Evolutionary conservation across 2,888 invertebrate species (phyloP).

Genomic region (Taphrorychus bicolor): DNA sequence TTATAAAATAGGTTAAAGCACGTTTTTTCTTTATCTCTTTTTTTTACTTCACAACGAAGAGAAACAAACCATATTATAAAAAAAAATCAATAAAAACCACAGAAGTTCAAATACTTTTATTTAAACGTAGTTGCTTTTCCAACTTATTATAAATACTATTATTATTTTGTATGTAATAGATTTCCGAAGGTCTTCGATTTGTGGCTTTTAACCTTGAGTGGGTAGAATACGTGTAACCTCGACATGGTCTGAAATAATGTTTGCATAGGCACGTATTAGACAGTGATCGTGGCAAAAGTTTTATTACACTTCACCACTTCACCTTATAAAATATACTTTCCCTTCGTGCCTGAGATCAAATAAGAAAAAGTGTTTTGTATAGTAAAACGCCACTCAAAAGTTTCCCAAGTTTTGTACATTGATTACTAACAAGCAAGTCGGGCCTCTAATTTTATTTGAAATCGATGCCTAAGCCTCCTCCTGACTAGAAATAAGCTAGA

Average conservation of each 20-base stretch:
- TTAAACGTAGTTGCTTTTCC: no score
- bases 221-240: neutral
- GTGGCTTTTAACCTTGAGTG: neutral
- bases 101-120: no score
- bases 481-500: constrained; percentile 17
- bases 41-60: no score
- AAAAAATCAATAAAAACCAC: no score
- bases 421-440: constrained; percentile 25
- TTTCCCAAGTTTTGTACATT: constrained; percentile 10
- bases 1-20: no score
- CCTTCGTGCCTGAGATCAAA: neutral
- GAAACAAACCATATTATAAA: no score
- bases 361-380: neutral
- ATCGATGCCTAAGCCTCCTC: constrained; percentile 19
- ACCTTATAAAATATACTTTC: neutral
- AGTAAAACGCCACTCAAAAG: neutral
- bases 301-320: neutral
- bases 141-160: no score
- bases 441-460: constrained; percentile 27
- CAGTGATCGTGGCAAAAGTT: neutral
- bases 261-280: neutral
- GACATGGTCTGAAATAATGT: neutral
- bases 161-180: no score
- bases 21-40: no score
- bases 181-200: constrained; percentile 1